phyloP scores from a whole-genome alignment of 2,888 invertebrate species.

The Leptopterna dolabrata region DNA sequence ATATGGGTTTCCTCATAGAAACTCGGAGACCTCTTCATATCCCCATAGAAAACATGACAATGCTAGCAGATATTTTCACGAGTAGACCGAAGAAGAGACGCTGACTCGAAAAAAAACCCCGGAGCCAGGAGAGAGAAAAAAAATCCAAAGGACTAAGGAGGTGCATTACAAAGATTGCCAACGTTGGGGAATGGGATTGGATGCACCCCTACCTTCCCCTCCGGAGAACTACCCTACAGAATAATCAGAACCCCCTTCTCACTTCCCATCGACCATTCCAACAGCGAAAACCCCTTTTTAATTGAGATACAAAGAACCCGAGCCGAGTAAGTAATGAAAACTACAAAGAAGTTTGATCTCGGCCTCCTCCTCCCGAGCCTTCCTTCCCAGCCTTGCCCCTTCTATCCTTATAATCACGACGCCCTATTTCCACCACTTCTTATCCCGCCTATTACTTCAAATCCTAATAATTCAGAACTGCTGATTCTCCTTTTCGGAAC shows the following conservation, averaged over 20 bases:
- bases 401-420: slow-evolving; percentile 28
- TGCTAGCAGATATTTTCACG: slow-evolving; percentile 10
- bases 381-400: neutral
- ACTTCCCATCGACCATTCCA: neutral
- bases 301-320: slow-evolving; percentile 52
- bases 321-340: slow-evolving; percentile 51
- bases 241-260: slow-evolving; percentile 33
- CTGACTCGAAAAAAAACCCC: neutral
- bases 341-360: slow-evolving; percentile 51
- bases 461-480: slow-evolving; percentile 5
- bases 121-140: neutral
- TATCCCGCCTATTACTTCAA: slow-evolving; percentile 19
- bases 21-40: neutral
- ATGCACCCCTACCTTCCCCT: neutral
- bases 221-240: slow-evolving; percentile 26
- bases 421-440: slow-evolving; percentile 28
- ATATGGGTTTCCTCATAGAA: no score
- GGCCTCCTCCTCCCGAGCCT: neutral
- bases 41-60: neutral
- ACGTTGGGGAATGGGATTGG: slow-evolving; percentile 44
- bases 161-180: slow-evolving; percentile 51
- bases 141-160: slow-evolving; percentile 18
- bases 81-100: slow-evolving; percentile 17
- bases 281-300: slow-evolving; percentile 30
- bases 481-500: neutral